Conservation (phyloP, 2,888 invertebrate genomes). For the Amblyteles armatorius region DNA sequence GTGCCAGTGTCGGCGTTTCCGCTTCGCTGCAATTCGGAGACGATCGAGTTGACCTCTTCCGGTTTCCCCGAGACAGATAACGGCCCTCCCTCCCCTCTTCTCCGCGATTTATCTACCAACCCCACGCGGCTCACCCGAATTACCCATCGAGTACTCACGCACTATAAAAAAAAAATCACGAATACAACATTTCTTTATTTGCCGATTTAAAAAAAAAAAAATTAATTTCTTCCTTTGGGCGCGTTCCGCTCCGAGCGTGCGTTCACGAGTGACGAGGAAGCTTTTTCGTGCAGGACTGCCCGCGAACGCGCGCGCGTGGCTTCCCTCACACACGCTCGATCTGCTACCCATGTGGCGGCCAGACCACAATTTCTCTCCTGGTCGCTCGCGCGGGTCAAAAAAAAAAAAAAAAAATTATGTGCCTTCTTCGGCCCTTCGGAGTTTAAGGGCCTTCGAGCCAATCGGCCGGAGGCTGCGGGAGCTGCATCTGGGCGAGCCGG, state of each 20-base stretch:
- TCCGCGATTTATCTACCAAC: not conserved
- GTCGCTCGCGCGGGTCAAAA: constrained; percentile 13
- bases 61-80: constrained; percentile 37
- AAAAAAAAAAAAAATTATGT: not conserved
- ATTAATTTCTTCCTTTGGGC: constrained; percentile 18
- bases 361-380: constrained; percentile 44
- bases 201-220: not conserved
- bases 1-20: constrained; percentile 26
- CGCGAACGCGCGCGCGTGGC: constrained; percentile 47
- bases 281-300: constrained; percentile 45
- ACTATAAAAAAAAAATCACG: not conserved
- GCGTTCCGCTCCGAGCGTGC: not conserved
- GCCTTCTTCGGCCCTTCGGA: constrained; percentile 4
- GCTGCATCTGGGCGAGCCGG: not conserved
- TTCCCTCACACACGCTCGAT: constrained; percentile 3
- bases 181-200: not conserved
- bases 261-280: constrained; percentile 16
- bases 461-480: not conserved
- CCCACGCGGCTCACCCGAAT: not conserved
- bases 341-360: constrained; percentile 60
- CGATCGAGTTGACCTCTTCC: constrained; percentile 28
- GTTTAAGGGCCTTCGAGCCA: not conserved
- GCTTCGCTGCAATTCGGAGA: constrained; percentile 14
- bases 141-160: constrained; percentile 4
- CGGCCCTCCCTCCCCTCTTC: not conserved